Percentiles rank a stretch among this genome's conserved stretches.
Conservation (phyloP, 2,888 invertebrate genomes). For the Drosophila incognita region DNA sequence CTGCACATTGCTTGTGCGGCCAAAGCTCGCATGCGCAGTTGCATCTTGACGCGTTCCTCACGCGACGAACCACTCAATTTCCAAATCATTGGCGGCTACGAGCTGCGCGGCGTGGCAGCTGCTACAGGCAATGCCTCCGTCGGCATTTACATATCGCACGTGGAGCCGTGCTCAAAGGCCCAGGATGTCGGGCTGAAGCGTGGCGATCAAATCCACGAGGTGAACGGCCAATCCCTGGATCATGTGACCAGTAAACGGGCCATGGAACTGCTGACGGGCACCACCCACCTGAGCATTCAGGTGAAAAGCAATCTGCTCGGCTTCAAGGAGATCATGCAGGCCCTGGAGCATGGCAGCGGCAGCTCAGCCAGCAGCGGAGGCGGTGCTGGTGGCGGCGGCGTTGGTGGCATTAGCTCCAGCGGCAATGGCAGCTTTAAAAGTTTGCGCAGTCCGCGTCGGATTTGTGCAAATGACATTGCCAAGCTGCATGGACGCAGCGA, state of each 20-base stretch:
- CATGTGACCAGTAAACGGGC: constrained; percentile 96
- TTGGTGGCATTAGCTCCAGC: constrained; percentile 22
- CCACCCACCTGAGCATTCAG: constrained; percentile 97
- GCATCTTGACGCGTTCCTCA: constrained; percentile 95
- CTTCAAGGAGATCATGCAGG: constrained; percentile 89
- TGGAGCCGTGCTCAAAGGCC: constrained; percentile 96
- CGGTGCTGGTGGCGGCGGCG: constrained; percentile 25
- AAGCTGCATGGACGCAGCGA: constrained; percentile 87
- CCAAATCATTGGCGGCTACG: constrained; percentile 96
- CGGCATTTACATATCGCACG: constrained; percentile 97
- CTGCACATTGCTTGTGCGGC: constrained; percentile 98
- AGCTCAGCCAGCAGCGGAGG: constrained; percentile 39
- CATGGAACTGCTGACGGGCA: constrained; percentile 95
- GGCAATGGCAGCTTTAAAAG: constrained; percentile 68
- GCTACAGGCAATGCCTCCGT: constrained; percentile 86
- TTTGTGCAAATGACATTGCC: constrained; percentile 87
- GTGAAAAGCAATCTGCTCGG: constrained; percentile 98
- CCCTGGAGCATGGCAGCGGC: constrained; percentile 82
- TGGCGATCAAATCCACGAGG: constrained; percentile 98
- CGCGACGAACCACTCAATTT: constrained; percentile 97
- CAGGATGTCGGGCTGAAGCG: constrained; percentile 98
- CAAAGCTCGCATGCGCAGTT: constrained; percentile 96
- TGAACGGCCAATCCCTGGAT: constrained; percentile 98
- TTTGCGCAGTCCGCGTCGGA: constrained; percentile 81
- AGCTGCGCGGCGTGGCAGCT: constrained; percentile 86